Evolutionary conservation across 2,888 invertebrate genomes (phyloP), one percentile per base, ranked within the genome.

Genomic region (Rutpela maculata): DNA sequence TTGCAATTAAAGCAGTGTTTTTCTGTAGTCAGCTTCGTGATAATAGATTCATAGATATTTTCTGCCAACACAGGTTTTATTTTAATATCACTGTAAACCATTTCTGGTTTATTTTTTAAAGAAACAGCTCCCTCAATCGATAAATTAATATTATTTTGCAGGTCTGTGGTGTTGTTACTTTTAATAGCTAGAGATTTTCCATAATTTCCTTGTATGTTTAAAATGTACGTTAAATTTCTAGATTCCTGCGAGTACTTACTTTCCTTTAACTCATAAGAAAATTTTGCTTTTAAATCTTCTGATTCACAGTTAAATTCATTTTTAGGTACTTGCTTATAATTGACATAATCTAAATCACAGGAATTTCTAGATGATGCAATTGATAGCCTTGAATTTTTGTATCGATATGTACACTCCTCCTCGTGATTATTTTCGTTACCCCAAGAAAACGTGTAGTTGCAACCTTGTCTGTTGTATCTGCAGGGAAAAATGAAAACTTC

Each of bases 401-500:
- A 81, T 26, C 85, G 79, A 66, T 85, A 83, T 10, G 76, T 76
- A 76, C 87, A 87, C 19, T 78, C 81, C 4, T 77, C 63, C 77
- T 88, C 86, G 73, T 88, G 88, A 31, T 81, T 81, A 59, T 79
- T 80, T 19, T 83, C 85, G 59, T 79, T 79, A 75, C 85, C 83
- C 80, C 82, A 86, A 18, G 71, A 72, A 75, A 82, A 86, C 11
- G 78, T 83, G 75, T 80, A 79, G 19, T 75, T 69, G 69, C 88
- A 88, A 10, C 86, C 87, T 74, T 80, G 74, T 1, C 60, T 63
- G 15, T 78, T 75, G 68, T 78, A 81, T 50, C 85, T 81, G 75
- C 88, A 88, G 15, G 88, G 88, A 74, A 88, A 88, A 31, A 81
- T 75, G 17, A 86, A 56, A 62, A 84, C 77, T 71, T 82, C 84